Conservation (phyloP, 2,888 invertebrate genomes). For the Neelides folsomi region DNA sequence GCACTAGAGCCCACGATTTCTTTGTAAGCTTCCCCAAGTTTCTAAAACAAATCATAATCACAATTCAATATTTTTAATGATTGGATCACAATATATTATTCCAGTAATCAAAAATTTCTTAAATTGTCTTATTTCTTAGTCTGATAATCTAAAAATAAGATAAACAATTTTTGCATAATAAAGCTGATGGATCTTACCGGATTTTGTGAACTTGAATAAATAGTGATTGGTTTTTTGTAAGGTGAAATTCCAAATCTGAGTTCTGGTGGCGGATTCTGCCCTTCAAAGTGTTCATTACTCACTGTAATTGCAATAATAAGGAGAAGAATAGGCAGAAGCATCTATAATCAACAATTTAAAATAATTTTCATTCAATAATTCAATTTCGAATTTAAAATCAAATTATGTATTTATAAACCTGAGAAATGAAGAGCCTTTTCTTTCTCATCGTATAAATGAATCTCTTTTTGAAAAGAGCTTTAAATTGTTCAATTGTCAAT, state of each 20-base stretch:
- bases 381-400: not conserved
- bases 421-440: constrained; percentile 21
- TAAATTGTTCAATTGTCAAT: constrained; percentile 22
- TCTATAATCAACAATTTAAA: constrained; percentile 8
- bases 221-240: constrained; percentile 22
- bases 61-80: too few species aligned
- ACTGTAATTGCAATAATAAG: constrained; percentile 22
- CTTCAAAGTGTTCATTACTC: constrained; percentile 17
- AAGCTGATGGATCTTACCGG: not conserved
- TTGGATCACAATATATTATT: not conserved
- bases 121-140: too few species aligned
- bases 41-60: constrained; percentile 7
- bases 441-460: constrained; percentile 27
- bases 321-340: constrained; percentile 24
- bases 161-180: too few species aligned
- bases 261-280: constrained; percentile 11
- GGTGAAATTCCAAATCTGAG: constrained; percentile 17
- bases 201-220: constrained; percentile 8
- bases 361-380: not conserved
- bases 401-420: constrained; percentile 11
- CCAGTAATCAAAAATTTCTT: not conserved
- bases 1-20: constrained; percentile 19
- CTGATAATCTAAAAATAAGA: too few species aligned
- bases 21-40: constrained; percentile 9
- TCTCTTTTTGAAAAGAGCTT: constrained; percentile 23